A percentile compares a stretch with the other conserved stretches of the same genome.
Conservation (phyloP, 2,797 vertebrate species). For the Buphagus erythrorhynchus region DNA sequence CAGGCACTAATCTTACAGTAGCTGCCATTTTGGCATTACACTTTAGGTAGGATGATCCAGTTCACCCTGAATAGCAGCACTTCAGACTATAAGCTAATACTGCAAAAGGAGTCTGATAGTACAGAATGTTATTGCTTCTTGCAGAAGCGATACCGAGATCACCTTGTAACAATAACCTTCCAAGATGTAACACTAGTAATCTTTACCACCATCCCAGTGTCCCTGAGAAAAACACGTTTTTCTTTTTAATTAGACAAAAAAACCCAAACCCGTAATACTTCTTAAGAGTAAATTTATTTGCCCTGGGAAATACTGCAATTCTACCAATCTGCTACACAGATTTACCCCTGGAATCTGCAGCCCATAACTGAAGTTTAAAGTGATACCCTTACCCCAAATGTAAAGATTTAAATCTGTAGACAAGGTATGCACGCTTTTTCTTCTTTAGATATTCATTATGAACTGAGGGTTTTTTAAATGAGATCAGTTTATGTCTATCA, state of each 20-base stretch:
- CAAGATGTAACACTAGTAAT: rapidly evolving
- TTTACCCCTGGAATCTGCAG: neutral
- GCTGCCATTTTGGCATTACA: neutral
- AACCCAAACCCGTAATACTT: neutral
- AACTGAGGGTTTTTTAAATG: neutral
- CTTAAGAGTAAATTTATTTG: slow-evolving; percentile 19
- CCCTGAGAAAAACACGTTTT: rapidly evolving
- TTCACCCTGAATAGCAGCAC: neutral
- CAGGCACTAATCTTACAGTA: neutral
- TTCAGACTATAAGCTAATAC: neutral
- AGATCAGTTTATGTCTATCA: neutral
- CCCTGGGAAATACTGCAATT: neutral
- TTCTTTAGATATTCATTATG: neutral
- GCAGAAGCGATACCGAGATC: neutral
- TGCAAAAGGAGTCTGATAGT: neutral
- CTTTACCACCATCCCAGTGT: neutral
- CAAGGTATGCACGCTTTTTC: neutral
- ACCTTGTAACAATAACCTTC: neutral
- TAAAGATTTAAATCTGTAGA: neutral
- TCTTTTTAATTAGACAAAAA: neutral
- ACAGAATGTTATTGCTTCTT: neutral
- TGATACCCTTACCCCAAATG: neutral
- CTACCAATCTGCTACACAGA: neutral
- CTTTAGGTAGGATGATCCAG: neutral
- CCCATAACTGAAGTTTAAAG: neutral